Conservation (phyloP, 2,888 invertebrate species). For the Abscondita cerata region DNA sequence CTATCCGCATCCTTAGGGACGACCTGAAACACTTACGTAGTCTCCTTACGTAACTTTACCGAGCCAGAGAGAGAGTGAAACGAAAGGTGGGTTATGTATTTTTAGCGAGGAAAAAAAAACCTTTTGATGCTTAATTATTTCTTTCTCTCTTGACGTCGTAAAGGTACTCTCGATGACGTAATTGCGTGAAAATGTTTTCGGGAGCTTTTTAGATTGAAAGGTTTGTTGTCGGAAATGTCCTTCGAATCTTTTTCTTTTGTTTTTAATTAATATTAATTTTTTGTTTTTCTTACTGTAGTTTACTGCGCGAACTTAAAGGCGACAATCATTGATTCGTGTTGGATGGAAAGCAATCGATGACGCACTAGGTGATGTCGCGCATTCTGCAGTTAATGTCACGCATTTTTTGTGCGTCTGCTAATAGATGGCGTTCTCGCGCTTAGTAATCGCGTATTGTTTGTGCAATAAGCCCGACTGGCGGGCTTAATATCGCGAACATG, state of each 20-base stretch:
- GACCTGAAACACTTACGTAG: constrained; percentile 35
- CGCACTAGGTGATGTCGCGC: constrained; percentile 16
- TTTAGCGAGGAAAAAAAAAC: neutral
- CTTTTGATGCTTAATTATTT: constrained; percentile 22
- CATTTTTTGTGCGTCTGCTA: constrained; percentile 37
- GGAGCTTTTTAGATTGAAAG: constrained; percentile 46
- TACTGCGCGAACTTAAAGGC: constrained; percentile 17
- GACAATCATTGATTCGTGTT: constrained; percentile 29
- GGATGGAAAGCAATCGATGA: constrained; percentile 29
- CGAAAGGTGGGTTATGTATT: constrained; percentile 17
- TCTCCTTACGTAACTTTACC: constrained; percentile 29
- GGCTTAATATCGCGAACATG: constrained; percentile 30
- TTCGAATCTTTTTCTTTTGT: constrained; percentile 38
- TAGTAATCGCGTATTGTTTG: no score
- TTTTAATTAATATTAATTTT: no score
- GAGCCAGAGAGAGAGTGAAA: constrained; percentile 19
- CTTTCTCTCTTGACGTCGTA: neutral
- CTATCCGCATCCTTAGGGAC: constrained; percentile 34
- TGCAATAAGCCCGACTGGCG: no score
- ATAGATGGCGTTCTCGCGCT: no score
- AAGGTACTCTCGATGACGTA: no score
- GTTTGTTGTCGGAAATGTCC: constrained; percentile 50
- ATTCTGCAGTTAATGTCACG: constrained; percentile 34
- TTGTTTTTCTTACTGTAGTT: no score
- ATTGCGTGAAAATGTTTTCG: constrained; percentile 13